Conservation (phyloP, 2,113 vertebrate species). For the Prolemur simus region DNA sequence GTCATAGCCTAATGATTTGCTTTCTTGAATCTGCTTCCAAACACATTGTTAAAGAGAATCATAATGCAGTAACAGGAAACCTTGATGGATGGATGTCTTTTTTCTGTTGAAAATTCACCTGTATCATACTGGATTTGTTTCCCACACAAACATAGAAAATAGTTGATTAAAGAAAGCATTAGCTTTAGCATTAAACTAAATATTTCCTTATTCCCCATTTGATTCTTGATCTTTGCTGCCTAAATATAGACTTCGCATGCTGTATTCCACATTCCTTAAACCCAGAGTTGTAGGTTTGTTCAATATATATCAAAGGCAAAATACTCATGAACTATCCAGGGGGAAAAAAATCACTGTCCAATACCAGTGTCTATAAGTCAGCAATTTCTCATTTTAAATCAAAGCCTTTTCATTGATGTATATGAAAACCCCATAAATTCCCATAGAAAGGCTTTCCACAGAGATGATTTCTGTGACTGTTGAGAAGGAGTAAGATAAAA, state of each 20-base stretch:
- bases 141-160: not conserved
- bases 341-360: not conserved
- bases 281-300: not conserved
- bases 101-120: not conserved
- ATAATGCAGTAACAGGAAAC: not conserved
- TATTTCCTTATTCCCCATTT: not conserved
- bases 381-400: slow-evolving; percentile 31
- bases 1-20: not conserved
- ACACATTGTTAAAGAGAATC: not conserved
- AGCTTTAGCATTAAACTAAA: not conserved
- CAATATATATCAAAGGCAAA: not conserved
- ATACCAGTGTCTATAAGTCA: not conserved
- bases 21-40: not conserved
- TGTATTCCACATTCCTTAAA: not conserved
- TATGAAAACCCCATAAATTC: not conserved
- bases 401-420: not conserved
- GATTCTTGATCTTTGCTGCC: not conserved
- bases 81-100: not conserved
- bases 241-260: not conserved
- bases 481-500: not conserved
- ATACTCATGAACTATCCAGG: not conserved
- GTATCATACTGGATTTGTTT: not conserved
- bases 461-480: not conserved
- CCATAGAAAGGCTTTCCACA: not conserved
- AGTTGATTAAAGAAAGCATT: not conserved